Conservation (phyloP, 2,113 vertebrate species). For the Clarias magur region DNA sequence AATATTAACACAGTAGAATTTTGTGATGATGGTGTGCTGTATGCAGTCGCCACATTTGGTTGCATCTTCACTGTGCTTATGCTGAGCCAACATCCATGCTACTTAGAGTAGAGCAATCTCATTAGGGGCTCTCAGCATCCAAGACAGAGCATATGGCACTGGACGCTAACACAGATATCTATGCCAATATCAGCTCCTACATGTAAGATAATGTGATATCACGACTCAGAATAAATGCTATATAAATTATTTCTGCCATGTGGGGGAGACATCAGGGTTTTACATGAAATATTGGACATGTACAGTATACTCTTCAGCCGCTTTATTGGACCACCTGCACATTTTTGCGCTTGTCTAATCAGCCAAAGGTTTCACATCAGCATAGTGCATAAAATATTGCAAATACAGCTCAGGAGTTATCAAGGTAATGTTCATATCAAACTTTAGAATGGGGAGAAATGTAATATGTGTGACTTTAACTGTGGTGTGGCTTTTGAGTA, state of each 20-base stretch:
- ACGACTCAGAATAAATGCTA: neutral
- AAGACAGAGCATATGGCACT: slow-evolving; percentile 46
- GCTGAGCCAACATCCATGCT: slow-evolving; percentile 20
- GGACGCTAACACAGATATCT: slow-evolving; percentile 20
- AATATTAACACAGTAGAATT: neutral
- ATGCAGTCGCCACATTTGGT: slow-evolving; percentile 2
- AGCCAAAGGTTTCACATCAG: neutral
- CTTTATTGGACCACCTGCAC: neutral
- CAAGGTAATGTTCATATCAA: neutral
- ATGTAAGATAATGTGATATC: neutral
- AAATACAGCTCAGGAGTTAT: neutral
- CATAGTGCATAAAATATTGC: neutral
- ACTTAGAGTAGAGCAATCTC: slow-evolving; percentile 29
- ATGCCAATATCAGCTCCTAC: neutral
- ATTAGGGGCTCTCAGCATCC: slow-evolving; percentile 24
- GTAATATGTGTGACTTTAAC: too few species aligned
- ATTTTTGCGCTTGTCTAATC: neutral
- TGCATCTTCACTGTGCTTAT: slow-evolving; percentile 20
- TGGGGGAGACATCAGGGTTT: neutral
- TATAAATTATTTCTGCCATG: neutral
- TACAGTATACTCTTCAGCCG: neutral
- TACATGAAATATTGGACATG: neutral
- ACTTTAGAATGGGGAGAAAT: neutral
- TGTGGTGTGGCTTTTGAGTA: too few species aligned
- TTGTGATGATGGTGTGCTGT: neutral